phyloP scores from a whole-genome alignment of 2,888 invertebrate genomes.

The Caenorhabditis auriculariae region DNA sequence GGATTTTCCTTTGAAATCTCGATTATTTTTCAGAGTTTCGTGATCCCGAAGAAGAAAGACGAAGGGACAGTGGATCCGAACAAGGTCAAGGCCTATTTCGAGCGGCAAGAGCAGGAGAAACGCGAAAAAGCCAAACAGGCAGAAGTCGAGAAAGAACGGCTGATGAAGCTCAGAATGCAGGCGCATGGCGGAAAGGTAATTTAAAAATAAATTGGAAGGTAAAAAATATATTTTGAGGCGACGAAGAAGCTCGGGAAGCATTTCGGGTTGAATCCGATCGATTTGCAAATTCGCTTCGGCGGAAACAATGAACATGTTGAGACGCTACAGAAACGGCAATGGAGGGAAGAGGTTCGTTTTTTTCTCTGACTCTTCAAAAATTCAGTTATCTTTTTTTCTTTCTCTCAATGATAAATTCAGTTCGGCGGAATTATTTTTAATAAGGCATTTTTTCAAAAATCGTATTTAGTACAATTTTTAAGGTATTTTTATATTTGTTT shows the following conservation, averaged over 20 bases:
- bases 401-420: not conserved
- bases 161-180: conserved; percentile 48
- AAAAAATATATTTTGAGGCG: conserved; percentile 41
- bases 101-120: conserved; percentile 28
- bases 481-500: no score
- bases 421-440: not conserved
- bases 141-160: conserved; percentile 37
- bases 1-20: not conserved
- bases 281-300: conserved; percentile 50
- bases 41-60: conserved; percentile 46
- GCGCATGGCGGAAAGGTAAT: conserved; percentile 48
- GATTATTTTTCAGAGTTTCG: conserved; percentile 27
- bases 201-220: not conserved
- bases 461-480: no score
- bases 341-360: conserved; percentile 37
- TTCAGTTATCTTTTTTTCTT: not conserved
- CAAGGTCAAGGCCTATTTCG: conserved; percentile 33
- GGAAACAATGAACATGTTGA: conserved; percentile 42
- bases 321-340: conserved; percentile 39
- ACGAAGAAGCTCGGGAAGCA: conserved; percentile 55
- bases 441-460: no score
- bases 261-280: conserved; percentile 47
- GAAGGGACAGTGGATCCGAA: conserved; percentile 24
- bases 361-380: not conserved
- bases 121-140: conserved; percentile 24